Percentiles rank a stretch among this genome's conserved stretches.
Conservation (phyloP, 2,888 invertebrate genomes). For the Trileptium ribeirensis region DNA sequence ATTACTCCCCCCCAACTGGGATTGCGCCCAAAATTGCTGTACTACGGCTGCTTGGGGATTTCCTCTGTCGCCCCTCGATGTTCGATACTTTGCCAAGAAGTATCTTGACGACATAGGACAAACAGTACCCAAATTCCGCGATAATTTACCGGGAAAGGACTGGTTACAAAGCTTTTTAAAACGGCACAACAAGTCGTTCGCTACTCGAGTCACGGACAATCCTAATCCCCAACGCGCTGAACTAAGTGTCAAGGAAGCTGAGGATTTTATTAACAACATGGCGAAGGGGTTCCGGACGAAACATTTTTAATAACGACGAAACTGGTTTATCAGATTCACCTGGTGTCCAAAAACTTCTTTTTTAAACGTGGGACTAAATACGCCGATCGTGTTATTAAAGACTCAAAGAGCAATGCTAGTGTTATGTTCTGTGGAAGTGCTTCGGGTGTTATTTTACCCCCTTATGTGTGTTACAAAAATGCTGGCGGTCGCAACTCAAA, state of each 20-base stretch:
- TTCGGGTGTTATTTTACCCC: neutral
- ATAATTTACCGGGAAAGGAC: neutral
- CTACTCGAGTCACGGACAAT: neutral
- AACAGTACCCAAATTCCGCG: neutral
- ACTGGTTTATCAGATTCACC: neutral
- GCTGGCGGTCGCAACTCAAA: neutral
- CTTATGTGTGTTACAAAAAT: neutral
- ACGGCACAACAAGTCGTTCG: neutral
- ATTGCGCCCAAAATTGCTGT: neutral
- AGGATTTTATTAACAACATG: neutral
- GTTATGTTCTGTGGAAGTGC: neutral
- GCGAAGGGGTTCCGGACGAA: too few species aligned
- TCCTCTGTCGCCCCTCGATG: neutral
- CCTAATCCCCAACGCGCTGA: neutral
- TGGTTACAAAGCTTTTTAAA: neutral
- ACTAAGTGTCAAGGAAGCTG: neutral
- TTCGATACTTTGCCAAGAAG: neutral
- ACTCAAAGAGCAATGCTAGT: neutral
- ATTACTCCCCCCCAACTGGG: too few species aligned
- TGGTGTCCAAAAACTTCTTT: neutral
- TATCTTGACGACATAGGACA: neutral
- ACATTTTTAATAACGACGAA: neutral
- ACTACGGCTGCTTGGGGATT: neutral
- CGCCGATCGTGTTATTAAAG: neutral
- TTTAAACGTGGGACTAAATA: neutral